Percentiles rank a stretch among this genome's conserved stretches.
Conservation (phyloP, 2,113 vertebrate genomes). For the Psophia crepitans region DNA sequence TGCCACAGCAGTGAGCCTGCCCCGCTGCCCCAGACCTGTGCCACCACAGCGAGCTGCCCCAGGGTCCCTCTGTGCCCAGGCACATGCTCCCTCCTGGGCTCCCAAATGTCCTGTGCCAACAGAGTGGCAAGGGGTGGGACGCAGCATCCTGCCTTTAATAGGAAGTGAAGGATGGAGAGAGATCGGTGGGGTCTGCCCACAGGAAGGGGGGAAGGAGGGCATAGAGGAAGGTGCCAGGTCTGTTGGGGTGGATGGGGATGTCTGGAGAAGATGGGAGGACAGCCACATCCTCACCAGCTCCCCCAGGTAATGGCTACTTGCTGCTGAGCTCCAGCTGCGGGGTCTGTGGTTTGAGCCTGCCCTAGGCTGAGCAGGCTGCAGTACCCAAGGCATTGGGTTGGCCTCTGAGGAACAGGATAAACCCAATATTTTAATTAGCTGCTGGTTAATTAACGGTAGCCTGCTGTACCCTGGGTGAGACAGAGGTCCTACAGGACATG, state of each 20-base stretch:
- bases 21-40: not conserved
- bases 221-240: not conserved
- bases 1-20: not conserved
- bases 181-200: not conserved
- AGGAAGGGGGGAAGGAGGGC: not conserved
- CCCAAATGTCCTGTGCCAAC: not conserved
- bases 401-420: not conserved
- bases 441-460: not conserved
- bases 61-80: fast-evolving
- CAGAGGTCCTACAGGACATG: not conserved
- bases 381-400: not conserved
- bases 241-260: not conserved
- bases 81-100: fast-evolving
- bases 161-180: not conserved
- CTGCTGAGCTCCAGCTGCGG: not conserved
- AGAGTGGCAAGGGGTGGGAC: not conserved
- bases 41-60: not conserved
- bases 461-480: not conserved
- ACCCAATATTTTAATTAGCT: not conserved
- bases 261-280: not conserved
- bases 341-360: not conserved
- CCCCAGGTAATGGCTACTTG: not conserved
- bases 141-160: not conserved
- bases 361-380: not conserved
- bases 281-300: not conserved